Evolutionary conservation across 64 coral and sea anemone genomes (phyloP).

Genomic region (Cladopsammia gracilis): DNA sequence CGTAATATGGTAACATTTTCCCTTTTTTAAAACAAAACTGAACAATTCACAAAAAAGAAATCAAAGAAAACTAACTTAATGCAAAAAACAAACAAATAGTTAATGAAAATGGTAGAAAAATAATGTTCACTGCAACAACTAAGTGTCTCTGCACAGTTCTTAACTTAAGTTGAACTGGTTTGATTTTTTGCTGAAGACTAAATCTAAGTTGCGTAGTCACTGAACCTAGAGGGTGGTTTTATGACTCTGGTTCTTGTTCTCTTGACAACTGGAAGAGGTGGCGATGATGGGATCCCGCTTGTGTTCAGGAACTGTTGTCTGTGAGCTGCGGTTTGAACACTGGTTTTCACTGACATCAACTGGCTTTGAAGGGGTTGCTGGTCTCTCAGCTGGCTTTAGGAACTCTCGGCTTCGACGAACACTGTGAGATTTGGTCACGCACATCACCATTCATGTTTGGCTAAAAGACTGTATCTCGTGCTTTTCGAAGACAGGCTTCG

Average conservation of each 20-base stretch:
- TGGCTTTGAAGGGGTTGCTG: not conserved
- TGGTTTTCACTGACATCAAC: not conserved
- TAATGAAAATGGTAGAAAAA: not conserved
- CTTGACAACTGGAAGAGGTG: not conserved
- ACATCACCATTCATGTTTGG: slow-evolving; percentile 15
- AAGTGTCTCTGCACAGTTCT: not conserved
- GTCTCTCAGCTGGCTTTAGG: slow-evolving; percentile 15
- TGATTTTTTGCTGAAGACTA: not conserved
- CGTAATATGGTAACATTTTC: not conserved
- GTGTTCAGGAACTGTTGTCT: not conserved
- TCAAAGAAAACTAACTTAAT: not conserved
- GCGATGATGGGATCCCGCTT: not conserved
- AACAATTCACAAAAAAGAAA: not conserved
- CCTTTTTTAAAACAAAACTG: not conserved
- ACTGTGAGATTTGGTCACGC: slow-evolving; percentile 5
- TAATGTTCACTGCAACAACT: not conserved
- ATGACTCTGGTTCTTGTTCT: slow-evolving; percentile 5
- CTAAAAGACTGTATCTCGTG: slow-evolving; percentile 24
- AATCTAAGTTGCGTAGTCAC: too few species aligned
- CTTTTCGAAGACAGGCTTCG: slow-evolving; percentile 14
- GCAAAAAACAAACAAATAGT: not conserved
- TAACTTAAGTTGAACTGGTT: not conserved
- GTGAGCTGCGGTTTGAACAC: not conserved
- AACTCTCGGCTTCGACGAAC: slow-evolving; percentile 43
- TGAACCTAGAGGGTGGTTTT: not conserved